These are phyloP conservation scores for Sminthurides bifidus DNA, from an alignment of 1,140 invertebrate genomes.

Conservation along the genomic window DNA sequence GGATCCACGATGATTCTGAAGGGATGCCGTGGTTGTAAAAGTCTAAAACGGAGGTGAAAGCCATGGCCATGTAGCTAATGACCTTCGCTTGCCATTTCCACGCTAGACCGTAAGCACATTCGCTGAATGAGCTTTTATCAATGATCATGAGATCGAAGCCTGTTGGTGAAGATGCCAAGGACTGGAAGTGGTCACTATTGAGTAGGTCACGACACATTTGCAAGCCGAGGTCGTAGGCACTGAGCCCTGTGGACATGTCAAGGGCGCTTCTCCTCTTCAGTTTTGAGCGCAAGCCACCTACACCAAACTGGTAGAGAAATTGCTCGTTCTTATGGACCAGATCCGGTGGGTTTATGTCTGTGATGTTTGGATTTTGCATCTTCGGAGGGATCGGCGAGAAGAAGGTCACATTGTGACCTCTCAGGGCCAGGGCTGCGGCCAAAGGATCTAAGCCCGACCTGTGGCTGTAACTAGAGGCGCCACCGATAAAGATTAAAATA, in stretches of 20 bases:
- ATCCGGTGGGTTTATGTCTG: background rate
- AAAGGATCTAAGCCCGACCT: constrained; percentile 3
- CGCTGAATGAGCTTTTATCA: too few species aligned
- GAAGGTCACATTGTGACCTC: constrained; percentile 15
- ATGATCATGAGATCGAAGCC: too few species aligned
- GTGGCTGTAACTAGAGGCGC: constrained; percentile 3
- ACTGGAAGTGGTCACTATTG: background rate
- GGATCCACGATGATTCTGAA: too few species aligned
- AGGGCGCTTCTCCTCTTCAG: background rate
- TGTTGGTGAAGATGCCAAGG: too few species aligned
- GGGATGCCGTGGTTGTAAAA: too few species aligned
- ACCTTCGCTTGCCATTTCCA: too few species aligned
- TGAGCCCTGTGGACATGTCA: background rate
- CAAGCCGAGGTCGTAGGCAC: background rate
- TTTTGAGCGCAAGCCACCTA: background rate
- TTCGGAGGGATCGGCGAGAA: background rate
- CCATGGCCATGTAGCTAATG: too few species aligned
- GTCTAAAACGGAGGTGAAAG: too few species aligned
- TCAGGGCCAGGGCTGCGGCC: background rate
- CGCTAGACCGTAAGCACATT: too few species aligned
- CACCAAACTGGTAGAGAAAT: background rate
- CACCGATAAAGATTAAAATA: constrained; percentile 10
- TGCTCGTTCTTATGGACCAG: background rate
- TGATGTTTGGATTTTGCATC: background rate
- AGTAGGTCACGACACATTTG: background rate